Base-by-base conservation (phyloP, 2,113 vertebrate species). In the Lycocorax pyrrhopterus region DNA sequence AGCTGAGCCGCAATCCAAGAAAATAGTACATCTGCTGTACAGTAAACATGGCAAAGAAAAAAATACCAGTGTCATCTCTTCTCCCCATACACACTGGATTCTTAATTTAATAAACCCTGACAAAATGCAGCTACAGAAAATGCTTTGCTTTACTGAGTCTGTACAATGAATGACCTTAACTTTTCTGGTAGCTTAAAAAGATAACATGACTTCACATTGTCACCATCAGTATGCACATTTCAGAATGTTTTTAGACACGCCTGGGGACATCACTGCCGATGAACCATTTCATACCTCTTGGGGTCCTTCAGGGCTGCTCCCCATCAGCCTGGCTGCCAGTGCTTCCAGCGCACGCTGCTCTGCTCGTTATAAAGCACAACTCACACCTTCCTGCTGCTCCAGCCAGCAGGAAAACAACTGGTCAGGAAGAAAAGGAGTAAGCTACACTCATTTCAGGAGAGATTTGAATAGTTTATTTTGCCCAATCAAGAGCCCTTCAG, bases 401-500 rank as follows among this genome's bases (percentile, higher is more conserved):
- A 39, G 44, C 5, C 51, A 93, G 67, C 80, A 68, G 66, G 53
- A 27, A 89, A 78, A 72, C 56, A 91, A 49, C 60, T 25, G 37
- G 53, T 87, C 58, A 41, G 62, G 93, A 86, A 84, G 67, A 83
- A 84, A 89, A 96, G 93, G 47, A 95, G 41, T 71, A 94, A 96
- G 51, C 90, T 85, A 59, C 62, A 93, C 96, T 96, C 90, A 33
- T 93, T 97, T 97, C 96, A 97, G 97, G 97, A 98, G 97, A 98
- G 96, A 97, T 97, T 96, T 96, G 97, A 98, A 95, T 98, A 97
- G 97, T 98, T 98, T 98, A 98, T 98, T 98, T 98, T 98, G 98
- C 97, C 98, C 98, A 95, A 86, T 97, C 95, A 98, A 98, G 98
- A 98, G 98, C 98, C 98, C 97, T 98, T 98, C 98, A 98, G 97